phyloP scores from a whole-genome alignment of 2,888 invertebrate genomes.

The Aplocera efformata region DNA sequence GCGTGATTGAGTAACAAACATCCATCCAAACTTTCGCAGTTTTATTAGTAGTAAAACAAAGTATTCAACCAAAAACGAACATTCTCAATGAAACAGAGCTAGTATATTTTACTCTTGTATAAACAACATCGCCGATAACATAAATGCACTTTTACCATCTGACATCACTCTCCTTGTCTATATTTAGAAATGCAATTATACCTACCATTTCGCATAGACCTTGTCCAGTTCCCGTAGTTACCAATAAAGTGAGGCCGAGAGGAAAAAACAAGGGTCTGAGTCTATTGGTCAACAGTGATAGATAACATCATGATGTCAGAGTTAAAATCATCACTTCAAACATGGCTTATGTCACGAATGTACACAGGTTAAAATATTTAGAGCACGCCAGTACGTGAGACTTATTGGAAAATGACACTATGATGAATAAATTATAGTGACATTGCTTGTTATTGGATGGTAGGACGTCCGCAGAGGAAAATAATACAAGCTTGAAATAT shows the following conservation, averaged over 20 bases:
- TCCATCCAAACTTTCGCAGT: no score
- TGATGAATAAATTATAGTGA: constrained; percentile 1
- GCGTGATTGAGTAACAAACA: no score
- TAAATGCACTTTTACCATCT: constrained; percentile 18
- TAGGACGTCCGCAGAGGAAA: not conserved
- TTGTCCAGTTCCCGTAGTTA: constrained; percentile 41
- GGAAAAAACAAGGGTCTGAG: constrained; percentile 37
- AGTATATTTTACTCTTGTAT: not conserved
- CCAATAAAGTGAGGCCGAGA: constrained; percentile 23
- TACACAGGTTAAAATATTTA: constrained; percentile 40
- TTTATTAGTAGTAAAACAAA: no score
- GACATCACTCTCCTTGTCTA: constrained; percentile 62
- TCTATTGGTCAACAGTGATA: constrained; percentile 36
- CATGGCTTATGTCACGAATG: constrained; percentile 43
- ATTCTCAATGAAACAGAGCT: not conserved
- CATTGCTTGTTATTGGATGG: not conserved
- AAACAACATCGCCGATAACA: not conserved
- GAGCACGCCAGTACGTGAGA: constrained; percentile 25
- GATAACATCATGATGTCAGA: constrained; percentile 62
- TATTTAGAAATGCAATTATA: constrained; percentile 66
- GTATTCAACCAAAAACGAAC: no score
- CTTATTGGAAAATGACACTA: constrained; percentile 19
- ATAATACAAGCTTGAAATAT: no score
- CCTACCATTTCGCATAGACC: constrained; percentile 30
- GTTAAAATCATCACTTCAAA: constrained; percentile 13